Base-by-base conservation (phyloP, 2,113 vertebrate species). In the Podilymbus podiceps region DNA sequence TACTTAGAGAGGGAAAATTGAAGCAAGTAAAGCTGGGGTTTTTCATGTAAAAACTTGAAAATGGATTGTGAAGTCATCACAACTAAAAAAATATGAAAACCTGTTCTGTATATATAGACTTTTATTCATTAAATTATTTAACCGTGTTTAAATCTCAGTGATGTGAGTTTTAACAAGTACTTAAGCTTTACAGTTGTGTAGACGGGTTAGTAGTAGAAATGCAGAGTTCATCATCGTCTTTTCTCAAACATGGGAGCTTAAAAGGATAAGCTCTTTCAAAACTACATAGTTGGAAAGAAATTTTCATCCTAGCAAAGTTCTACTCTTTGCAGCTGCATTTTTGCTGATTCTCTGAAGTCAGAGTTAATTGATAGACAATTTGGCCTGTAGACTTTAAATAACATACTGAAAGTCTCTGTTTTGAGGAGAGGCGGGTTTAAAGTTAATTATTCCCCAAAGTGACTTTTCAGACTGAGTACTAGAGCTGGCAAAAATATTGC, bases 321-420 rank as follows among this genome's bases (percentile, higher is more conserved):
- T 94, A 21, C 71, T 60, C 49, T 85, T 90, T 86, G 92, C 96
- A 97, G 95, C 96, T 96, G 95, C 95, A 55, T 85, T 96, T 96
- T 94, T 96, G 95, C 96, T 96, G 95, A 97, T 84, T 96, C 95
- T 96, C 76, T 88, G 82, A 96, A 96, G 85, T 94, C 90, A 88
- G 85, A 95, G 85, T 93, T 96, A 95, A 93, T 94, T 96, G 85
- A 77, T 42, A 96, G 92, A 96, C 71, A 91, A 91, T 96, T 96
- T 96, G 96, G 55, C 85, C 88, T 80, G 88, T 93, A 81, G 95
- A 94, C 95, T 97, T 95, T 95, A 96, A 97, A 96, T 96, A 96
- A 97, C 95, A 85, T 91, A 94, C 88, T 95, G 79, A 89, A 88
- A 93, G 83, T 96, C 76, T 95, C 90, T 94, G 88, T 92, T 94